Evolutionary conservation across 2,113 vertebrate genomes (phyloP), one percentile per base, ranked within the genome.

Genomic region (Catharus minimus): DNA sequence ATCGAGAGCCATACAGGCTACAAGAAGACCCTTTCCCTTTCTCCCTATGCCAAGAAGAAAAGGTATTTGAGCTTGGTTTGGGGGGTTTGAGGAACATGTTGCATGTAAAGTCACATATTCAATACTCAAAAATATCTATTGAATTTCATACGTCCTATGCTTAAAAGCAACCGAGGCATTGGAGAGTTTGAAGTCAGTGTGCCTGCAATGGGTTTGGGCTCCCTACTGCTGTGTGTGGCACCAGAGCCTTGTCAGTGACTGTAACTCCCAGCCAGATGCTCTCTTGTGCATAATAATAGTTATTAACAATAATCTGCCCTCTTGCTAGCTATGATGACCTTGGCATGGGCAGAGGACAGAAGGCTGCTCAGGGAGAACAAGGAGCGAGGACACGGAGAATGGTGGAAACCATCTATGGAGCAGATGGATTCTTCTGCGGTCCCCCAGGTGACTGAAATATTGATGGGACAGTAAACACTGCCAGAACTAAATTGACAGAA

Each of bases 341-440:
- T 7, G 86, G 89, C 68, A 50, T 90, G 39, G 85, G 76, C 93
- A 96, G 71, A 93, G 94, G 94, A 72, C 89, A 94, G 78, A 92
- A 92, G 79, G 50, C 72, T 68, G 69, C 85, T 56, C 87, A 83
- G 50, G 46, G 83, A 50, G 88, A 91, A 81, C 86, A 94, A 89
- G 97, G 81, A 71, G 73, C 32, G 4, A 97, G 98, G 62, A 92
- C 95, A 28, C 97, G 97, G 82, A 98, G 99, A 93, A 99, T 99
- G 98, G 96, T 98, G 91, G 98, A 98, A 65, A 97, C 98, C 91
- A 97, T 97, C 82, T 97, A 97, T 4, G 95, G 97, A 62, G 97
- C 98, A 3, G 98, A 98, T 21, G 97, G 97, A 15, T 99, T 99
- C 97, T 99, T 99, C 71, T 99, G 99, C 76, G 98, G 99, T 15